Base-by-base conservation (phyloP, 2,888 invertebrate genomes). In the Chirona hameri region DNA sequence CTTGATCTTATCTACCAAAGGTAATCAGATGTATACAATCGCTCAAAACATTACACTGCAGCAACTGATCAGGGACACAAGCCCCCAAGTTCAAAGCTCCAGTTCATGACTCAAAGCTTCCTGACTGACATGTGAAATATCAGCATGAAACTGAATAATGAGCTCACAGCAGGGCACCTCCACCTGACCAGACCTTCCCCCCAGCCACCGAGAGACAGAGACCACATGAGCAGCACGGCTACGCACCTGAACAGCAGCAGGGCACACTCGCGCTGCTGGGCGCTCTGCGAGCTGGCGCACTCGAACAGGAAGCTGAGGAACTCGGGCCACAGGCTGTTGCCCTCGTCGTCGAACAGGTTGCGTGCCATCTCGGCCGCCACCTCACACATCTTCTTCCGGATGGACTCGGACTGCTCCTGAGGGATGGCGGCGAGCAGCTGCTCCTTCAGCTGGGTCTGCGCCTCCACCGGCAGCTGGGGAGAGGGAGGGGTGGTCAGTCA, bases 281-380 rank as follows among this genome's bases (percentile, higher is more conserved):
- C 91, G 86, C 93, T 92, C 81, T 93, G 91, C 76, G 96, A 93
- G 88, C 92, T 94, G 81, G 97, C 97, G 89, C 97, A 97, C 88
- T 96, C 95, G 89, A 98, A 99, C 87, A 99, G 91, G 88, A 98
- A 98, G 84, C 90, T 89, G 85, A 99, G 90, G 88, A 99, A 95
- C 88, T 98, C 98, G 18, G 96, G 97, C 99, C 98, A 99, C 86
- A 93, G 93, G 89, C 97, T 98, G 87, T 95, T 95, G 82, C 97
- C 97, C 88, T 97, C 96, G 86, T 98, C 98, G 87, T 98, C 98
- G 85, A 98, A 93, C 85, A 96, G 91, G 90, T 97, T 97, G 86
- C 98, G 91, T 10, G 98, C 97, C 81, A 98, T 91, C 90, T 99
- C 99, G n/a, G 98, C 95, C 65, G 95, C 94, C 82, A 97, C 94